Evolutionary conservation across 2,797 vertebrate genomes (phyloP).

Genomic region (Hippocampus kuda): DNA sequence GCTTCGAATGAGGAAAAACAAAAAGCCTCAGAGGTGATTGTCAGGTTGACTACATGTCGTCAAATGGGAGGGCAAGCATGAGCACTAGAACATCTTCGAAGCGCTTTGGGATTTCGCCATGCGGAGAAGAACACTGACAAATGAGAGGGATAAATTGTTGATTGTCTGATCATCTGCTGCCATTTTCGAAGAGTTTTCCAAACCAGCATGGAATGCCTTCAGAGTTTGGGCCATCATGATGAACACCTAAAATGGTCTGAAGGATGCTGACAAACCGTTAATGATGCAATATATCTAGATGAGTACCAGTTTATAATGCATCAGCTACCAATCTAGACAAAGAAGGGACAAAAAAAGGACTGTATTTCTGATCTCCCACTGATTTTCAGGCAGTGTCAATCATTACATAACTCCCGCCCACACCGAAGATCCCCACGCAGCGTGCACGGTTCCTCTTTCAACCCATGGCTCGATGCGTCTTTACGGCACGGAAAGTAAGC

Average conservation of each 20-base stretch:
- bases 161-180: constrained; percentile 25
- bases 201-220: constrained; percentile 10
- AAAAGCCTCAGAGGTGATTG: constrained; percentile 29
- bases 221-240: constrained; percentile 26
- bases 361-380: constrained; percentile 33
- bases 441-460: constrained; percentile 44
- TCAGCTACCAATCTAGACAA: background rate
- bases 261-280: background rate
- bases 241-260: background rate
- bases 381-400: constrained; percentile 53
- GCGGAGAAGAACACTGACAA: constrained; percentile 26
- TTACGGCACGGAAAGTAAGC: constrained; percentile 42
- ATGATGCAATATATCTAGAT: background rate
- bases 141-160: constrained; percentile 13
- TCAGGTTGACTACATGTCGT: constrained; percentile 53
- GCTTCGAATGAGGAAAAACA: constrained; percentile 39
- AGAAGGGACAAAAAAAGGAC: background rate
- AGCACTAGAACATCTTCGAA: constrained; percentile 43
- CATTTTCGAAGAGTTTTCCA: constrained; percentile 6
- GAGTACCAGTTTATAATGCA: background rate
- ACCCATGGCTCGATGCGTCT: constrained; percentile 55
- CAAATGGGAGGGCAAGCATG: constrained; percentile 25
- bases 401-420: constrained; percentile 64
- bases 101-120: constrained; percentile 15
- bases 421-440: constrained; percentile 52